A percentile compares a stretch with the other conserved stretches of the same genome.
phyloP scores from a whole-genome alignment of 2,113 vertebrate genomes.

The Sialia sialis region DNA sequence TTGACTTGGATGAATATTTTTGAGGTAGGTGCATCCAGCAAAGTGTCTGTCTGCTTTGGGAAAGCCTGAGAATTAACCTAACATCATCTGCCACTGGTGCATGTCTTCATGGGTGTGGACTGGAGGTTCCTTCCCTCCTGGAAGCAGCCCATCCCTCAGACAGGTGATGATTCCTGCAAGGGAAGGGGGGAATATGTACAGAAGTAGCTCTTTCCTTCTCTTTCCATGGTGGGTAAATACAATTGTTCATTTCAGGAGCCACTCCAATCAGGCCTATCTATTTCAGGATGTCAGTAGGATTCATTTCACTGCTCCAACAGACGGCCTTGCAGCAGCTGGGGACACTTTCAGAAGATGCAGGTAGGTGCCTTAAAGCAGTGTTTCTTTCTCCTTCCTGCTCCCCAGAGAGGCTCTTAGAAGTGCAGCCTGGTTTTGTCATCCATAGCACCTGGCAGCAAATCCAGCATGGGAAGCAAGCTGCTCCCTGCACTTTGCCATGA shows the following conservation, averaged over 20 bases:
- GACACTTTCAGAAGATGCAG: neutral
- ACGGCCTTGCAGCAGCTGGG: neutral
- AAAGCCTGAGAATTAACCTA: neutral
- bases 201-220: neutral
- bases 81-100: neutral
- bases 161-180: neutral
- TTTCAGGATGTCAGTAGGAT: constrained; percentile 32
- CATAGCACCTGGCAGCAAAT: neutral
- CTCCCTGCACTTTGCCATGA: neutral
- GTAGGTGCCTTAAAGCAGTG: neutral
- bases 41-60: neutral
- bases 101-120: neutral
- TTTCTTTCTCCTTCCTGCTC: neutral
- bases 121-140: neutral
- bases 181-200: neutral
- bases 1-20: neutral
- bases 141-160: neutral
- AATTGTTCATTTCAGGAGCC: neutral
- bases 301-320: neutral
- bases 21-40: neutral
- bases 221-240: fast-evolving
- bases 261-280: neutral
- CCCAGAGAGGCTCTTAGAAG: neutral
- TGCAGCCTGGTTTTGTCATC: neutral
- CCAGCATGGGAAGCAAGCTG: neutral